Base-by-base conservation (phyloP, 2,113 vertebrate genomes). In the Pundamilia nyererei region DNA sequence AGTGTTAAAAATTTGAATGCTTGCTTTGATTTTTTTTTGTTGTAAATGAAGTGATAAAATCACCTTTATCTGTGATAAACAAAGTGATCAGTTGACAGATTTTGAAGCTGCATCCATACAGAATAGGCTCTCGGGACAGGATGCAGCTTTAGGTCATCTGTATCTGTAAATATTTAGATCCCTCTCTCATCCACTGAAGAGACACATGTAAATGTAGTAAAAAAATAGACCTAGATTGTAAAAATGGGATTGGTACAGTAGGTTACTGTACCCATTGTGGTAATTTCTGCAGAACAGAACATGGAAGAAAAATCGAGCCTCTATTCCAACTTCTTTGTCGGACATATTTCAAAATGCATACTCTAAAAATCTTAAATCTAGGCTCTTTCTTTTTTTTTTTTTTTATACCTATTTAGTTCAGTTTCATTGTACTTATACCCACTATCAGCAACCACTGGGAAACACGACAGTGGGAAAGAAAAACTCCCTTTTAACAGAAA, bases 371-470 rank as follows among this genome's bases (percentile, higher is more conserved):
- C 21, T 29, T 62, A 62, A 62, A 35, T n/a, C 17, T 26, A 1
- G 40, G 40, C 24, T 47, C 38, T 72, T 72, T 47, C 3, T 1
- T 21, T 24, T 60, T 33, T 60, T 21, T 21, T 21, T 24, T 24
- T 24, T 33, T 1, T 47, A 47, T 11, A 29, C 14, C 40, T 26
- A 5, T 35, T 65, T 2, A 35, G 17, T 12, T 65, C 17, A 5
- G 1, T 65, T 65, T 35, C 10, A 35, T 65, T 65, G 7, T 35
- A 65, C 7, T 65, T 65, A n/a, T 65, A 65, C 60, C 31, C 17
- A 0, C 60, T 35, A 35, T n/a, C 17, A 35, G 60, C 60, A 65
- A 65, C 2, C 17, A 35, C 31, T 0, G 31, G 10, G 9, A 60
- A 33, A 31, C 3, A 35, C 2, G 31, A 65, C 31, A 62, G 58